Conservation (phyloP, 2,888 invertebrate genomes). For the Spialia ferax region DNA sequence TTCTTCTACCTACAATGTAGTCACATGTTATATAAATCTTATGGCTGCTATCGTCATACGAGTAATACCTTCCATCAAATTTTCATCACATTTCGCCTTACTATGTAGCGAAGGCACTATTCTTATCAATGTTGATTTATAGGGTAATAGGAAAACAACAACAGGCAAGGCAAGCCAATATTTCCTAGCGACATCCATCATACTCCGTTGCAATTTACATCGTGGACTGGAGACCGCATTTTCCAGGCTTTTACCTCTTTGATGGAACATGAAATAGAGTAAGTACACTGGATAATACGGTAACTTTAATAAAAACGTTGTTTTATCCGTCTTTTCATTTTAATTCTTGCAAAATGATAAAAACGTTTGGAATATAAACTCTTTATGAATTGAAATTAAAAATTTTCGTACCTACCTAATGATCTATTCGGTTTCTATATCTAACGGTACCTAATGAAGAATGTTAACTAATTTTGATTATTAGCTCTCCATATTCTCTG, state of each 20-base stretch:
- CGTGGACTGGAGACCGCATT: conserved; percentile 33
- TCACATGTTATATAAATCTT: too few species aligned
- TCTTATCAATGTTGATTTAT: conserved; percentile 40
- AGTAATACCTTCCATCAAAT: conserved; percentile 14
- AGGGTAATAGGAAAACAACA: conserved; percentile 40
- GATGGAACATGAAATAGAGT: conserved; percentile 30
- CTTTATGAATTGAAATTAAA: too few species aligned
- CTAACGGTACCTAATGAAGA: too few species aligned
- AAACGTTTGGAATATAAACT: too few species aligned
- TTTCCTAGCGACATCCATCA: conserved; percentile 37
- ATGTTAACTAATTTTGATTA: too few species aligned
- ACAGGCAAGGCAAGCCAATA: conserved; percentile 35
- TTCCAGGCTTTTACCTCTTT: conserved; percentile 34
- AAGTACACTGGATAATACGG: background rate
- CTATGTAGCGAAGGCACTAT: conserved; percentile 26
- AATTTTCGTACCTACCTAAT: too few species aligned
- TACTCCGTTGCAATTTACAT: conserved; percentile 39
- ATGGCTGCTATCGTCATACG: background rate
- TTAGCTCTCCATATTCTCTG: too few species aligned
- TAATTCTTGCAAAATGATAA: background rate
- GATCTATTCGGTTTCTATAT: too few species aligned
- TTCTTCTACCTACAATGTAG: too few species aligned
- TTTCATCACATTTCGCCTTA: conserved; percentile 12
- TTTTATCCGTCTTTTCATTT: background rate
- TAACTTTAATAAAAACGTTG: background rate